A percentile compares a stretch with the other conserved stretches of the same genome.
These are phyloP conservation scores for Colius striatus DNA, from an alignment of 2,113 vertebrate species.

Conservation along the genomic window DNA sequence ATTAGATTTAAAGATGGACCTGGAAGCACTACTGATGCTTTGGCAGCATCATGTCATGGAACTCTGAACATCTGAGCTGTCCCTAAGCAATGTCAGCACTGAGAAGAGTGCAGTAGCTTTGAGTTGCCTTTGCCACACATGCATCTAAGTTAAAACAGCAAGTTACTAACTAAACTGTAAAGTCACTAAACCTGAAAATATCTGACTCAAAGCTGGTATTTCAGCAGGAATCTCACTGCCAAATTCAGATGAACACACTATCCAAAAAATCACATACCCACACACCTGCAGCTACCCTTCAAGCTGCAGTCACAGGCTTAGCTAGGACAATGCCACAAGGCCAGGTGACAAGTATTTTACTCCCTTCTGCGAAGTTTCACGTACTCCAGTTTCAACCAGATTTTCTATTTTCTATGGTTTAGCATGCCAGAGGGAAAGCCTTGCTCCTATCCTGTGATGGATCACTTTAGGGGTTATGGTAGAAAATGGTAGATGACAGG, in stretches of 20 bases:
- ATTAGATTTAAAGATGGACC: neutral
- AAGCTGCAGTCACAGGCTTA: neutral
- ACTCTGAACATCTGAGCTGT: neutral
- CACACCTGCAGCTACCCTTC: neutral
- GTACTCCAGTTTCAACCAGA: neutral
- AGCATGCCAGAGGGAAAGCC: neutral
- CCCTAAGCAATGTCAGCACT: neutral
- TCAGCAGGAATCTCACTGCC: neutral
- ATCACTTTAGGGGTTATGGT: neutral
- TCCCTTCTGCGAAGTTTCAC: neutral
- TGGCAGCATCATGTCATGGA: neutral
- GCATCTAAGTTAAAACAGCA: neutral
- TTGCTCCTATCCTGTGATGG: neutral
- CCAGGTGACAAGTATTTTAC: neutral
- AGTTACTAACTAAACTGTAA: conserved; percentile 40
- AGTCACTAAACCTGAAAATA: conserved; percentile 9
- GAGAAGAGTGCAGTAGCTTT: neutral
- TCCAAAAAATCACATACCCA: neutral
- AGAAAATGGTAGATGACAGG: neutral
- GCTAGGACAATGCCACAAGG: neutral
- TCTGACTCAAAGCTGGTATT: neutral
- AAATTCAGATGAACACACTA: neutral
- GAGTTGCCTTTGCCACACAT: conserved; percentile 6
- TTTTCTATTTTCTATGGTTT: neutral
- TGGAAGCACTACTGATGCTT: neutral